Base-by-base conservation (phyloP, 2,888 invertebrate species). In the Melipona bicolor region DNA sequence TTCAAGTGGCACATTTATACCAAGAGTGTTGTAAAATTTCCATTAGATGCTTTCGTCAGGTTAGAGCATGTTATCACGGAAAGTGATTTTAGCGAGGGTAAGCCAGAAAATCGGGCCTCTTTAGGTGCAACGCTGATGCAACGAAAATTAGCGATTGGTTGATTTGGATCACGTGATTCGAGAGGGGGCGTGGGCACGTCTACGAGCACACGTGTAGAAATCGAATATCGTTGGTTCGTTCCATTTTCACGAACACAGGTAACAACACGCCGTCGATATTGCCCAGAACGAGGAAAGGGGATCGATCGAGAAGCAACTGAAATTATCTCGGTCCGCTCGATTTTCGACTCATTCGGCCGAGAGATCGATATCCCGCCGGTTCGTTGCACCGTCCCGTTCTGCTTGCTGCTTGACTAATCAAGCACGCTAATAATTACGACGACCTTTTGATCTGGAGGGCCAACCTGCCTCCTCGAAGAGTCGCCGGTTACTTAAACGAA, bases 261-360 rank as follows among this genome's bases (percentile, higher is more conserved):
- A 43, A 43, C 43, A 43, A 43, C 9, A 17, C 32, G 24, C 61
- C 9, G 4, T 17, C 64, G 21, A 77, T 68, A 76, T 69, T 81
- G 61, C 62, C 52, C 79, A 24, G 50, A 11, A 62, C 54, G 32
- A 32, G 0, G 56, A 62, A 70, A 78, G 79, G 79, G 72, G 79
- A 83, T 69, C 62, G 78, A 79, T 54, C 65, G 27, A 65, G n/a
- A n/a, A 72, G 43, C 15, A 54, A 59, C 32, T 68, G 72, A 54
- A 72, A 76, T 79, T 32, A 54, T 17, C 32, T 0, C 32, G 76
- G 49, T 50, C 17, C 61, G 54, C 21, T 61, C 54, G 79, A 79
- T 70, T 74, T 74, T 79, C 73, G 81, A 79, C 70, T 61, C 17
- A 54, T 32, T 62, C 61, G 67, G 43, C n/a, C n/a, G 19, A 67